A percentile compares a stretch with the other conserved stretches of the same genome.
Evolutionary conservation across 2,113 vertebrate genomes (phyloP).

Genomic region (Cisticola juncidis): DNA sequence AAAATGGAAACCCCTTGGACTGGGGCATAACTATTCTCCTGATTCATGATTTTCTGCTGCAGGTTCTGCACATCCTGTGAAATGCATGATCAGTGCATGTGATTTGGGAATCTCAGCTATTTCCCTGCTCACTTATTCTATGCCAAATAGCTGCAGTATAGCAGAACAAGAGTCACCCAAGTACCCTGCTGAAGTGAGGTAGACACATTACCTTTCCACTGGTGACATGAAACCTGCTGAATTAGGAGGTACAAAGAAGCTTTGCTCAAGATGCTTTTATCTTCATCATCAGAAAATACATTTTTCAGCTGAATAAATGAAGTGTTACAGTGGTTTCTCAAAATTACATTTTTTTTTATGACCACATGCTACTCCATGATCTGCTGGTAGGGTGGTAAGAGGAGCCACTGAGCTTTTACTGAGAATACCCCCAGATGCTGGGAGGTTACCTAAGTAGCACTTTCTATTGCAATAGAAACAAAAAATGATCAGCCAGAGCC

Average conservation of each 20-base stretch:
- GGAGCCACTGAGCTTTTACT: not conserved
- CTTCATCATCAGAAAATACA: not conserved
- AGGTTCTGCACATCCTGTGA: not conserved
- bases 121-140: not conserved
- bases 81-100: not conserved
- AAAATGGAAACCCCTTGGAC: not conserved
- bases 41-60: not conserved
- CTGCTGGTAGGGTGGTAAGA: not conserved
- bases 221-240: not conserved
- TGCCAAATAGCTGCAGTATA: not conserved
- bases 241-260: not conserved
- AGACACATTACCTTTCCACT: not conserved
- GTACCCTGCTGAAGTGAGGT: not conserved
- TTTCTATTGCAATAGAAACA: not conserved
- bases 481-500: not conserved
- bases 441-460: not conserved
- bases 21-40: not conserved
- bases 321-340: not conserved
- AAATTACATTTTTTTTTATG: not conserved
- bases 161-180: not conserved
- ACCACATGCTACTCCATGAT: not conserved
- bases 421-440: not conserved
- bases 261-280: not conserved
- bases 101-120: not conserved
- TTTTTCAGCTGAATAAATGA: not conserved